These are phyloP conservation scores for Cygnus atratus DNA, from an alignment of 2,113 vertebrate genomes.

Conservation along the genomic window DNA sequence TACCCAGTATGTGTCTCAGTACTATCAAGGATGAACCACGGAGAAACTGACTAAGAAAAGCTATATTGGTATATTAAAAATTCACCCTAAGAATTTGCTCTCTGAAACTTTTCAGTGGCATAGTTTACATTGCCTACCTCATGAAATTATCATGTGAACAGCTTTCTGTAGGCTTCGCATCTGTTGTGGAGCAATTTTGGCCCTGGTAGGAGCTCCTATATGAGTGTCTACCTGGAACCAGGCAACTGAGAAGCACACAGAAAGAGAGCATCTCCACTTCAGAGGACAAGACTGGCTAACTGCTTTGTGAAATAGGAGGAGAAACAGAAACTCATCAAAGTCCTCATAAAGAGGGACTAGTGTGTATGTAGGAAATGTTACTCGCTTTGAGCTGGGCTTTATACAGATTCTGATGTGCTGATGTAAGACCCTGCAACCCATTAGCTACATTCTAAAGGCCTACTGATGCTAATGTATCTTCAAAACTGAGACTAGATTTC, in stretches of 20 bases:
- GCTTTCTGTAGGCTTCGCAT: not conserved
- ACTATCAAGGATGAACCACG: not conserved
- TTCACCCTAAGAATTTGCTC: not conserved
- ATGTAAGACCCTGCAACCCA: not conserved
- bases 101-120: not conserved
- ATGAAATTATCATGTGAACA: not conserved
- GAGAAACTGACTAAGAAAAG: not conserved
- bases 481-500: not conserved
- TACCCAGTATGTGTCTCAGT: not conserved
- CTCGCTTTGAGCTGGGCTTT: not conserved
- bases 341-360: not conserved
- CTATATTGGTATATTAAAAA: not conserved
- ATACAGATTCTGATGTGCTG: not conserved
- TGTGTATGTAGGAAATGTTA: not conserved
- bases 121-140: not conserved
- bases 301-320: not conserved
- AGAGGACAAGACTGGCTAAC: not conserved
- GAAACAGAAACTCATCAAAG: not conserved
- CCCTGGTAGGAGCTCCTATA: not conserved
- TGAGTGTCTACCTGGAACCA: not conserved
- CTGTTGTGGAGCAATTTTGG: not conserved
- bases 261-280: not conserved
- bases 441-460: not conserved
- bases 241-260: not conserved
- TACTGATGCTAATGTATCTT: not conserved